Base-by-base conservation (phyloP, 2,888 invertebrate genomes). In the Glomeris marginata region DNA sequence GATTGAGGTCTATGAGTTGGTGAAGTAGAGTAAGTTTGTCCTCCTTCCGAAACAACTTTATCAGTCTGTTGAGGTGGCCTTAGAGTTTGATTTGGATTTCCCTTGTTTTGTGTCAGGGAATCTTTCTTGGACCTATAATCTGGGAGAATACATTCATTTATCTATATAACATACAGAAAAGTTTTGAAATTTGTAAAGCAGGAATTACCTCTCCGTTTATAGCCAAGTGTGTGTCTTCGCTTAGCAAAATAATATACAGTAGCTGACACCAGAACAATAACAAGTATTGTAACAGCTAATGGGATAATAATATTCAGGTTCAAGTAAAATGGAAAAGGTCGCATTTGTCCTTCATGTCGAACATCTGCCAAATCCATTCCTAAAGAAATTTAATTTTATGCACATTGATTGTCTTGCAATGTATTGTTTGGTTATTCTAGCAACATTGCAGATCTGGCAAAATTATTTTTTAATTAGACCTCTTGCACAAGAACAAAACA, bases 231-330 rank as follows among this genome's bases (percentile, higher is more conserved):
- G 13, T 46, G 51, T 41, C 51, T 38, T 15, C 53, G 40, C 10
- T 42, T 36, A 40, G 47, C 28, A 20, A 51, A 53, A 37, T 53
- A 46, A 16, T 48, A 53, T n/a, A 51, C 35, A 10, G 51, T 49
- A 1, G 49, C 49, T 8, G 51, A 45, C 8, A 53, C 18, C 11
- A 53, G 42, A 33, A 49, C 37, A n/a, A 53, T 49, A 21, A 53
- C 49, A 11, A 51, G 48, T n/a, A 50, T 15, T 15, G 45, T 35
- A 20, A 53, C 51, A 3, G 44, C 47, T 33, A 49, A 45, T 43
- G 53, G 49, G 16, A 53, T 53, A 18, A 51, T 51, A 15, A 53
- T 45, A 35, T 53, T 53, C 38, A 53, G 38, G 44, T 53, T 52
- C 38, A 53, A 53, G 38, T 53, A 53, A 38, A 53, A 53, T 13